These are phyloP conservation scores for Oligia strigilis DNA, from an alignment of 2,888 invertebrate genomes.

Conservation along the genomic window DNA sequence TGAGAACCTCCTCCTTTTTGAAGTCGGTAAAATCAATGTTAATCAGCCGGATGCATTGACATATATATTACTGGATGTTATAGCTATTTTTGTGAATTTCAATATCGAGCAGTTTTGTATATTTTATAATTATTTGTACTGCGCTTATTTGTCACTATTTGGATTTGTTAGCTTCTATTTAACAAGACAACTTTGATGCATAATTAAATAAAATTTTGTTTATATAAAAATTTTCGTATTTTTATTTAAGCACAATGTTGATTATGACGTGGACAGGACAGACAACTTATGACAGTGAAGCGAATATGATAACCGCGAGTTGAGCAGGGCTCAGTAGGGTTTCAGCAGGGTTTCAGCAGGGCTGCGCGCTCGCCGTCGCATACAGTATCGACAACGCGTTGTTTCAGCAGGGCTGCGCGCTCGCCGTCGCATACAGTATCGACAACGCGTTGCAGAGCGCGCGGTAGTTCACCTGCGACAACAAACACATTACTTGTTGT, in stretches of 20 bases:
- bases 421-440: constrained; percentile 91
- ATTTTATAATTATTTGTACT: background rate
- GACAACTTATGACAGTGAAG: background rate
- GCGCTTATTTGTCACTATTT: background rate
- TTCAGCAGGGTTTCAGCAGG: constrained; percentile 70
- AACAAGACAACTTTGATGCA: background rate
- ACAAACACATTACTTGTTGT: background rate
- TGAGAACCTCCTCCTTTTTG: too few relatives aligned
- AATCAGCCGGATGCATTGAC: background rate
- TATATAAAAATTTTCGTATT: background rate
- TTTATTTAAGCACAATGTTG: constrained; percentile 30
- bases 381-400: constrained; percentile 92
- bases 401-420: constrained; percentile 82
- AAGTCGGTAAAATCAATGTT: too few relatives aligned
- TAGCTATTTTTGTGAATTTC: background rate
- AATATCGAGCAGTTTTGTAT: background rate
- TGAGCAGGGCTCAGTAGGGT: background rate
- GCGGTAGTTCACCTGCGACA: constrained; percentile 92
- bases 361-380: constrained; percentile 88
- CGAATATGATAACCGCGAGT: background rate
- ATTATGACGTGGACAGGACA: constrained; percentile 2
- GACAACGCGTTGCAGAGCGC: constrained; percentile 93
- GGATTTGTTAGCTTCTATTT: background rate
- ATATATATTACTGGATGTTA: background rate
- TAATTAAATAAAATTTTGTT: constrained; percentile 30